Conservation (phyloP, 2,888 invertebrate genomes). For the Lordiphosa andalusiaca region DNA sequence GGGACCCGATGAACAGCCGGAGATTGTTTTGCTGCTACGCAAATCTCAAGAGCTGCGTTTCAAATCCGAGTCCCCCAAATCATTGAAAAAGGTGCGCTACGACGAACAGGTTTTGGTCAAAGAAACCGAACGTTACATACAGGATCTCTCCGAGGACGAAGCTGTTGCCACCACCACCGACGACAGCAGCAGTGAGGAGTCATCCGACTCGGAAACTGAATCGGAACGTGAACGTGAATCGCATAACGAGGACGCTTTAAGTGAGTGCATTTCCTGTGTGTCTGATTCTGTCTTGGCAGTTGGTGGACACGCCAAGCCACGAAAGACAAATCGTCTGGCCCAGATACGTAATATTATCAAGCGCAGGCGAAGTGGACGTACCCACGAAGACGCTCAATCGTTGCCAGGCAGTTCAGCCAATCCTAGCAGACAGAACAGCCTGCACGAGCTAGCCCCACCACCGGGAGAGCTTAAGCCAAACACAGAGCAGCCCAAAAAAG, state of each 20-base stretch:
- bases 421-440: conserved; percentile 69
- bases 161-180: conserved; percentile 56
- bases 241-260: conserved; percentile 73
- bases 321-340: conserved; percentile 71
- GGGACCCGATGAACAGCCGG: conserved; percentile 80
- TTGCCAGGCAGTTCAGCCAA: conserved; percentile 76
- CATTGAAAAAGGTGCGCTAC: conserved; percentile 80
- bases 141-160: conserved; percentile 79
- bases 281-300: conserved; percentile 79
- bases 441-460: conserved; percentile 68
- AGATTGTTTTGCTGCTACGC: conserved; percentile 78
- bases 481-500: conserved; percentile 56
- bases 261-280: conserved; percentile 78
- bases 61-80: conserved; percentile 79
- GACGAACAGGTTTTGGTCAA: conserved; percentile 80
- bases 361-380: conserved; percentile 78
- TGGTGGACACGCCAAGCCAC: conserved; percentile 69
- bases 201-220: conserved; percentile 45
- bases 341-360: conserved; percentile 82
- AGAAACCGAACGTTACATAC: conserved; percentile 79
- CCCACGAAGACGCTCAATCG: conserved; percentile 76
- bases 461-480: conserved; percentile 58
- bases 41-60: conserved; percentile 79
- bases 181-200: conserved; percentile 51
- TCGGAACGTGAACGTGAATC: conserved; percentile 41